Evolutionary conservation across 2,888 invertebrate species (phyloP), one percentile per base, ranked within the genome.

Genomic region (Patella pellucida): DNA sequence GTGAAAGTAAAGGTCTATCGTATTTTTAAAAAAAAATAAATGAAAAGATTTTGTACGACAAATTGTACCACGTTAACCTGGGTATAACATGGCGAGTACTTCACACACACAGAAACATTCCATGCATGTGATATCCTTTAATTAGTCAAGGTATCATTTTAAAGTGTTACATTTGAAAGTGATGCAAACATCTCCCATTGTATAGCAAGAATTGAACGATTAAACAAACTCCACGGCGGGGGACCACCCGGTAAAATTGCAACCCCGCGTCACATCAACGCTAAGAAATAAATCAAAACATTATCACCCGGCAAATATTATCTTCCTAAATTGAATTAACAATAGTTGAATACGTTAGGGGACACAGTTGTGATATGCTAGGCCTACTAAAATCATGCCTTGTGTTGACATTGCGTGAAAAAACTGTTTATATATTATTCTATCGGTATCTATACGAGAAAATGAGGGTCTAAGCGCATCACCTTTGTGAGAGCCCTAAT

Each of bases 91-190:
- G 23, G 23, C 19, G 23, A 62, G 62, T 12, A 23, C 23, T 23
- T 19, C 19, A 62, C 23, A 62, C 23, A 23, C 3, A 23, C 62
- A 62, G 19, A 23, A 23, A 9, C 12, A 23, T 23, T 23, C 19
- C 23, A 3, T 9, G 23, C 19, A 23, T 62, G n/a, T 62, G 19
- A 19, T 12, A 19, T 23, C 62, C 23, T 62, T 62, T 23, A 62
- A 23, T 62, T 23, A 23, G 62, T 16, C 19, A 62, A 1, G 19
- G 62, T 23, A 11, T 19, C 62, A 11, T 2, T 19, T 62, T 62
- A 62, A 62, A 62, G 23, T 62, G 62, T 62, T 62, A 62, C 62
- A 23, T 62, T 23, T 23, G 62, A 62, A 62, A 23, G 62, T 23
- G 62, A 19, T 23, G 62, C 62, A 62, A 62, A 62, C 62, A 62